phyloP scores from a whole-genome alignment of 2,113 vertebrate species.

The Tachysurus vachellii region DNA sequence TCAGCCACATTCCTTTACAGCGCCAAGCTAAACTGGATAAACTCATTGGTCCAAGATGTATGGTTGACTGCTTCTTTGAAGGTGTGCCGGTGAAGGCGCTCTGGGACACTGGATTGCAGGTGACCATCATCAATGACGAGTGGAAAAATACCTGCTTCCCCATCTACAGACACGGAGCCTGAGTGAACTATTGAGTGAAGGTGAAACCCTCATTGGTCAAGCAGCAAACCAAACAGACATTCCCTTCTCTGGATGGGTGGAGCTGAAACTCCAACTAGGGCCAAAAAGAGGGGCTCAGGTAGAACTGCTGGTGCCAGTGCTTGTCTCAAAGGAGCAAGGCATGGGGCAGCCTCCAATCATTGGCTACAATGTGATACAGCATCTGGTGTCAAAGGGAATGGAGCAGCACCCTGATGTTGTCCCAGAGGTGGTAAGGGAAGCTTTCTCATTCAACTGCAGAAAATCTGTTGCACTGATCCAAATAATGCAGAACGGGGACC shows the following conservation, averaged over 20 bases:
- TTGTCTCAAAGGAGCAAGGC: background rate
- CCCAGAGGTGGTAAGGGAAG: background rate
- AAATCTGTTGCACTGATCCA: background rate
- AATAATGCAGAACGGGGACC: background rate
- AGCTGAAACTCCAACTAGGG: background rate
- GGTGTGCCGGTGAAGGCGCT: background rate
- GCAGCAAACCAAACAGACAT: background rate
- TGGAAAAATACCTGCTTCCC: background rate
- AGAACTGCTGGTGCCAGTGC: background rate
- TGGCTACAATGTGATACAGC: background rate
- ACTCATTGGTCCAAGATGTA: background rate
- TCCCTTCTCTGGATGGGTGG: background rate
- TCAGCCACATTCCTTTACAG: background rate
- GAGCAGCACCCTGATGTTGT: background rate
- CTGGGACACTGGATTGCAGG: background rate
- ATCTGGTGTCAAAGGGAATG: background rate
- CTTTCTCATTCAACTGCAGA: background rate
- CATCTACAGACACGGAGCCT: too few species aligned
- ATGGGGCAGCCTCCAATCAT: background rate
- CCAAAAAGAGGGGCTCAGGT: background rate
- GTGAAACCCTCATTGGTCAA: too few species aligned
- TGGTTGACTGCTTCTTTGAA: background rate
- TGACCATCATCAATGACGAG: background rate
- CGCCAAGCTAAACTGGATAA: background rate
- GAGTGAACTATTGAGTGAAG: too few species aligned